Base-by-base conservation (phyloP, 2,888 invertebrate genomes). In the Atethmia centrago region DNA sequence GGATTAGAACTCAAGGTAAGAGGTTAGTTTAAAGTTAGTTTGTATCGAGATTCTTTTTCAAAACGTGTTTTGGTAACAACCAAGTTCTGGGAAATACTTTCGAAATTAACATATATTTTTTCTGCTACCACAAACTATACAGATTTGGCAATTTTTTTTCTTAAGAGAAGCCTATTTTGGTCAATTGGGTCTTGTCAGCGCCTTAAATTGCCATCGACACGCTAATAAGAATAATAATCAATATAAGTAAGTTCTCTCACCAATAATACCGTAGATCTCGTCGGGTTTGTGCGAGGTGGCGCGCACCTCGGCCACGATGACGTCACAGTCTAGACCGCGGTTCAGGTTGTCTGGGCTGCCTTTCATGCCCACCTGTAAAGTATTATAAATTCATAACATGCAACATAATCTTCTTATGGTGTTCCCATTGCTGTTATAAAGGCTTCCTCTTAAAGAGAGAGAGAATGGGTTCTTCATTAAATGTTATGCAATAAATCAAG, bases 251-350 rank as follows among this genome's bases (percentile, higher is more conserved):
- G 53, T 10, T 53, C 25, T 4, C 89, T 91, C 78, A 95, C 96
- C 96, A 84, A 99, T 99, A 87, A 99, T 99, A 19, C 99, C 99
- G 92, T 99, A 99, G 87, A 99, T 99, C 95, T 99, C 99, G 93
- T 99, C 99, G 0, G 99, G 99, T 91, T 99, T 99, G 93, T 99
- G 99, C 88, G 99, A 99, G 0, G 99, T 99, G 21, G 99, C 99
- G 72, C 99, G 97, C 0, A 99, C 99, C 95, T 99, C 99, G 0
- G 99, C 99, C 0, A 99, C 99, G 80, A 99, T 99, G 59, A 99
- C 99, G 96, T 99, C 99, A 93, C 99, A 99, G 93, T 99, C 99
- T 42, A 99, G 95, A 0, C 99, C 99, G 14, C 99, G 97, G 94
- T 99, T 99, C 63, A 99, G 96, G 90, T 98, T 98, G 69, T 98